Evolutionary conservation across 2,797 vertebrate genomes (phyloP).

Genomic region (Cheirogaleus major): DNA sequence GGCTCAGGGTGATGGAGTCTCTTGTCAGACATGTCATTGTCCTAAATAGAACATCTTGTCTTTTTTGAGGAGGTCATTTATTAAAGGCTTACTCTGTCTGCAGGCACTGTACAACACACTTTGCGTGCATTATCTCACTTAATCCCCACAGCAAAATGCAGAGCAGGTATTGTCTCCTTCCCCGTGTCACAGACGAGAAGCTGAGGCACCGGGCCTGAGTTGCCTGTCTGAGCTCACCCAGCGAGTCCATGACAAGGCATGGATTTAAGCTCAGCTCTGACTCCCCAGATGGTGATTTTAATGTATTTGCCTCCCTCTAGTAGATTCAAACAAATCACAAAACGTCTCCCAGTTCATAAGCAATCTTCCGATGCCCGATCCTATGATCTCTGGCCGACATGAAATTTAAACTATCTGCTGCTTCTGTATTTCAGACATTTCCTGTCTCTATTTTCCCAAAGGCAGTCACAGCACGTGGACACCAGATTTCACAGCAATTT

Average conservation of each 20-base stretch:
- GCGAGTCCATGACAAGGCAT: neutral
- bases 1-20: neutral
- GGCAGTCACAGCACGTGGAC: accelerated
- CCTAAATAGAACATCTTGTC: neutral
- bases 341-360: neutral
- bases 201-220: neutral
- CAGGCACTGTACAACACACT: neutral
- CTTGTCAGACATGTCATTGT: neutral
- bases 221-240: neutral
- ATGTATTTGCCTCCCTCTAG: neutral
- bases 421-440: neutral
- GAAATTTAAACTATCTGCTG: too few species aligned
- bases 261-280: neutral
- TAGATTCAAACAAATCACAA: neutral
- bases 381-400: accelerated
- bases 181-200: neutral
- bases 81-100: neutral
- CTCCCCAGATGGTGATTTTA: neutral
- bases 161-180: neutral
- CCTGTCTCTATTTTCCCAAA: neutral
- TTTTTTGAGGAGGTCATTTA: neutral
- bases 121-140: accelerated
- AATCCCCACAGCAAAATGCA: neutral
- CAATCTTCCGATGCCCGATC: neutral
- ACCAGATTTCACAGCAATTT: neutral